phyloP scores from a whole-genome alignment of 2,797 vertebrate species.

The Enteromius fasciolatus region DNA sequence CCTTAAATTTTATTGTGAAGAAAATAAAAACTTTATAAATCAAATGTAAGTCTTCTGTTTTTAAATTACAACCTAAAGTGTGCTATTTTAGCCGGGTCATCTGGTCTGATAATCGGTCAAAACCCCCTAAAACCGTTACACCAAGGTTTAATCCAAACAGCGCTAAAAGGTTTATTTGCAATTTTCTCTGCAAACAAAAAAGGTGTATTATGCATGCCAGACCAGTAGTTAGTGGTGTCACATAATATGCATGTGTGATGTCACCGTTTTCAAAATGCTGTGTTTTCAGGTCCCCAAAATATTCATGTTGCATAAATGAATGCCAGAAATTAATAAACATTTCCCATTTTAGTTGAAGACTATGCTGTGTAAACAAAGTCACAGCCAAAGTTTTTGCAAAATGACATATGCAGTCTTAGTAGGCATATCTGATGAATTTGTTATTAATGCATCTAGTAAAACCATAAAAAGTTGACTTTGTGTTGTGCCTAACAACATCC shows the following conservation, averaged over 20 bases:
- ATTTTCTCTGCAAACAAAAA: not conserved
- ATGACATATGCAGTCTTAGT: not conserved
- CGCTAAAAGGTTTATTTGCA: not conserved
- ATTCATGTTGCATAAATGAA: not conserved
- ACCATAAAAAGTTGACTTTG: not conserved
- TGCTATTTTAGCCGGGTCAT: not conserved
- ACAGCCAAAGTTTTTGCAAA: not conserved
- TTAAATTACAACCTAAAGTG: too few species aligned
- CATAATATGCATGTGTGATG: not conserved
- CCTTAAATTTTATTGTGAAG: not conserved
- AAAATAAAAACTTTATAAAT: not conserved
- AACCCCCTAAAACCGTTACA: not conserved
- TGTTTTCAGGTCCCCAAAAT: not conserved
- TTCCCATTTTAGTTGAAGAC: not conserved
- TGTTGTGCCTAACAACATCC: not conserved
- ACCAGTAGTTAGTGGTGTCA: not conserved
- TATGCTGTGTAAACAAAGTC: not conserved
- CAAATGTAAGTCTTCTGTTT: not conserved
- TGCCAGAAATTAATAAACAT: not conserved
- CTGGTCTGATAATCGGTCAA: not conserved
- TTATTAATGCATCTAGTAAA: not conserved
- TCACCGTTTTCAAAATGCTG: not conserved
- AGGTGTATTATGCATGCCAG: not conserved
- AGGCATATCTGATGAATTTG: not conserved
- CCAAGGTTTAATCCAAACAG: not conserved